These are phyloP conservation scores for Acanthococcus lagerstroemiae DNA, from an alignment of 2,888 invertebrate species.

Conservation along the genomic window DNA sequence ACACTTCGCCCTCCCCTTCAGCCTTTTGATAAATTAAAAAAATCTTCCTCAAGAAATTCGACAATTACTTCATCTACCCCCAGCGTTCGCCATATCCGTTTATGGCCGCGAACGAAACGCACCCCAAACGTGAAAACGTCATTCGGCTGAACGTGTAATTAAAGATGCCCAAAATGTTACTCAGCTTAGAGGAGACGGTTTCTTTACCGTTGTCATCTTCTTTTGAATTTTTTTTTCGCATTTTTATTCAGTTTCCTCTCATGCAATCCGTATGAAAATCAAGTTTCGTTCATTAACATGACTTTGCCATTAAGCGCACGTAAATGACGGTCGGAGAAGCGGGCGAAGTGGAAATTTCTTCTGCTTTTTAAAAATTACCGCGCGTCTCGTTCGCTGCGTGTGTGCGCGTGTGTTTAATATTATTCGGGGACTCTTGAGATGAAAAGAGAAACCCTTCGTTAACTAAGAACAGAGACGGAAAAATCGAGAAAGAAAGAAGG, in stretches of 20 bases:
- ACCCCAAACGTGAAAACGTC: too few relatives aligned
- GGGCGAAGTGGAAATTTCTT: conserved; percentile 18
- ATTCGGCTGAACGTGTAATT: conserved; percentile 23
- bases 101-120: too few relatives aligned
- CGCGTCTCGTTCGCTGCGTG: conserved; percentile 28
- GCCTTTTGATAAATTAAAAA: too few relatives aligned
- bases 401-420: conserved; percentile 24
- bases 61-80: too few relatives aligned
- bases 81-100: too few relatives aligned
- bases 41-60: too few relatives aligned
- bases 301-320: conserved; percentile 35
- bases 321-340: conserved; percentile 2
- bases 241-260: conserved; percentile 20
- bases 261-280: conserved; percentile 33
- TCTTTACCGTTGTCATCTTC: background rate
- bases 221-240: background rate
- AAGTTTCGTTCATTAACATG: conserved; percentile 37
- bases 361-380: conserved; percentile 32
- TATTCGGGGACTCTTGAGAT: conserved; percentile 21
- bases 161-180: conserved; percentile 18
- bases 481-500: conserved; percentile 28
- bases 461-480: conserved; percentile 18
- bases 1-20: too few relatives aligned
- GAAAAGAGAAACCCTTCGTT: conserved; percentile 28
- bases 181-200: conserved; percentile 5